Conservation (phyloP, 1,140 invertebrate genomes). For the Drosophila sechellia region DNA sequence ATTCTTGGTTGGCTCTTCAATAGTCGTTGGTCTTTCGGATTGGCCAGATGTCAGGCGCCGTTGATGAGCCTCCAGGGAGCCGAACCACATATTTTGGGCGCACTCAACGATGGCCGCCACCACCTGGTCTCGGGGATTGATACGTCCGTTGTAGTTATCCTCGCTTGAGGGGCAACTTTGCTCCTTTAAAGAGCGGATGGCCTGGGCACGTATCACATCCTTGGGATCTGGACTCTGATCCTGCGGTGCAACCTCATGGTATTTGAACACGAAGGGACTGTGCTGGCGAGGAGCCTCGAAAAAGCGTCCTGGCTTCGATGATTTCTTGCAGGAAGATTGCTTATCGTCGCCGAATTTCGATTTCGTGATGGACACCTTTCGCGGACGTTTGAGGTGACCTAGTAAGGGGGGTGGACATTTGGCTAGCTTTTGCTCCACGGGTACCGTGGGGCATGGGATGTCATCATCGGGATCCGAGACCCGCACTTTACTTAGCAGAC, state of each 20-base stretch:
- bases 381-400: background rate
- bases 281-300: background rate
- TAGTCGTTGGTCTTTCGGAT: background rate
- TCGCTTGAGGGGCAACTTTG: constrained; percentile 1
- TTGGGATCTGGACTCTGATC: background rate
- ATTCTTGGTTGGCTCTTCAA: background rate
- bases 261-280: constrained; percentile 25
- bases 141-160: background rate
- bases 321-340: background rate
- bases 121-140: constrained; percentile 15
- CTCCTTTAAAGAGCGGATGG: constrained; percentile 4
- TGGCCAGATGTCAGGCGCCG: background rate
- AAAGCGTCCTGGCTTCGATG: background rate
- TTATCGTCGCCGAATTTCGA: background rate
- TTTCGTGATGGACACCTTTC: background rate
- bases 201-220: constrained; percentile 18
- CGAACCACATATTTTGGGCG: constrained; percentile 30
- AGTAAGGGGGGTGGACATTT: background rate
- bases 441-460: background rate
- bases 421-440: background rate
- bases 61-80: constrained; percentile 11
- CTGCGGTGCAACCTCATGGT: constrained; percentile 27
- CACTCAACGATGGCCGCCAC: constrained; percentile 35
- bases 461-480: constrained; percentile 25
- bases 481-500: background rate